Base-by-base conservation (phyloP, 2,797 vertebrate genomes). In the Galaxias olidus region DNA sequence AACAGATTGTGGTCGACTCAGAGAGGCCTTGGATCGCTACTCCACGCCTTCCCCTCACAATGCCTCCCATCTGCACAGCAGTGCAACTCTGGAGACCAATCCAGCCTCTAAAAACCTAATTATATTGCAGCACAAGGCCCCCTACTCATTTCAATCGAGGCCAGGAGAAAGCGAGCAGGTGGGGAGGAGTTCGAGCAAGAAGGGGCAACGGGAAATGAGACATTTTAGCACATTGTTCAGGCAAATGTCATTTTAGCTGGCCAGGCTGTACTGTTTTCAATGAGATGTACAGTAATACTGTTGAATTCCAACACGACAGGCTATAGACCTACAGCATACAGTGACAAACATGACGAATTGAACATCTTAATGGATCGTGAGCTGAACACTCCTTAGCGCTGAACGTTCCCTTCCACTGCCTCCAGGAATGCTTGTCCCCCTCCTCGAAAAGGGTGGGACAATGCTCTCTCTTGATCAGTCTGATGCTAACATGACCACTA, bases 1-100 rank as follows among this genome's bases (percentile, higher is more conserved):
- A 73, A 72, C 57, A 84, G 70, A 85, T 78, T 76, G 78, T 68
- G 75, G 45, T 48, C 53, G 41, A 45, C 45, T 14, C 51, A 14
- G 56, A 52, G 41, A 49, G 50, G 68, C 64, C 63, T 52, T 63
- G 69, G 49, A 78, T 78, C 57, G 69, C 47, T 44, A 71, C 52
- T 44, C 65, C 15, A 14, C 10, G 47, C 58, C 19, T 50, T 49
- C 60, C 69, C 69, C 64, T 71, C 72, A 48, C 49, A 61, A 68
- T 73, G 68, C 66, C 51, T 53, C 66, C 68, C 75, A 75, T 61
- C 50, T 66, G 77, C 61, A 61, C n/a, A 44, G 46, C 9, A 7
- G 13, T 44, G n/a, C 12, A 51, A 62, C 41, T 40, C 19, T 10
- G 7, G 9, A 12, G 49, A 61, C 64, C 69, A 73, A 61, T 19